Conservation (phyloP, 2,888 invertebrate species). For the Pollenia griseotomentosa region DNA sequence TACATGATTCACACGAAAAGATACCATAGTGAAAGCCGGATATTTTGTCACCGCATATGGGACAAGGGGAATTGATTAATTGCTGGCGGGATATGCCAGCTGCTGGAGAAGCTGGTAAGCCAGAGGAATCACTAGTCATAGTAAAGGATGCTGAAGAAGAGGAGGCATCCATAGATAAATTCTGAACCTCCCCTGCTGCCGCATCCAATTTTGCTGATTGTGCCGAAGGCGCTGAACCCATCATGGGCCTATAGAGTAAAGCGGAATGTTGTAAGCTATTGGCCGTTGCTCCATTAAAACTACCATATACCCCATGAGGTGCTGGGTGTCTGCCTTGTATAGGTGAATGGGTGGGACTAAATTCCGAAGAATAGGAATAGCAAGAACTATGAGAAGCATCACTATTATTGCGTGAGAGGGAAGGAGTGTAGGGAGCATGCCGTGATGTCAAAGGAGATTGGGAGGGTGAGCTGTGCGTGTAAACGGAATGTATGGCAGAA, state of each 20-base stretch:
- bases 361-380: conserved; percentile 93
- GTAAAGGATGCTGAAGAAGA: conserved; percentile 79
- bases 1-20: conserved; percentile 98
- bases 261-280: conserved; percentile 85
- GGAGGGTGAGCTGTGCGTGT: conserved; percentile 91
- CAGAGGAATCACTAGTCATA: conserved; percentile 76
- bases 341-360: conserved; percentile 94
- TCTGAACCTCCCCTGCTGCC: conserved; percentile 76
- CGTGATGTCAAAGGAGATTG: conserved; percentile 94
- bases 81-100: conserved; percentile 94
- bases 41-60: conserved; percentile 97
- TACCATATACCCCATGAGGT: conserved; percentile 77
- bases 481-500: conserved; percentile 95
- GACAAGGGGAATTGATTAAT: conserved; percentile 96
- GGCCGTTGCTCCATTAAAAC: conserved; percentile 78
- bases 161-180: conserved; percentile 79
- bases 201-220: conserved; percentile 46
- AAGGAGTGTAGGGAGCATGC: conserved; percentile 92
- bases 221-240: conserved; percentile 75
- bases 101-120: conserved; percentile 84
- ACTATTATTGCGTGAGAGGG: conserved; percentile 94
- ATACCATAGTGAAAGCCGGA: conserved; percentile 99
- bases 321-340: conserved; percentile 88
- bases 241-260: conserved; percentile 85
- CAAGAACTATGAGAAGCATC: conserved; percentile 96